Evolutionary conservation across 1,140 invertebrate genomes (phyloP), one percentile per base, ranked within the genome.

Genomic region (Bombus difficillimus): DNA sequence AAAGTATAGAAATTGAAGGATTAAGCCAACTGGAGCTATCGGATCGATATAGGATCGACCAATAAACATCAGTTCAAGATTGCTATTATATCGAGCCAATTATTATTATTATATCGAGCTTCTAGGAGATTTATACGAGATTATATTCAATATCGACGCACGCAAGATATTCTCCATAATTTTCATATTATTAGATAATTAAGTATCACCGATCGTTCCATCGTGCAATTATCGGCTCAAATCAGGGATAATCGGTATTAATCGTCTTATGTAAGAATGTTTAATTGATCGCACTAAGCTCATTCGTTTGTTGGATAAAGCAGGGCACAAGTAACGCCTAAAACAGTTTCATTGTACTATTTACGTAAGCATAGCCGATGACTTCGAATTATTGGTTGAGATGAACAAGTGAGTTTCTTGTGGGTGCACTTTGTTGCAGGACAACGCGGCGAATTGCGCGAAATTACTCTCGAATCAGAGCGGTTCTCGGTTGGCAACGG

Each of bases 261-360:
- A 34, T 47, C n/a, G 22, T 22, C 43, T 25, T 18, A 2, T 1
- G 0, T 10, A 80, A 85, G 80, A 80, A 80, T 22, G 10, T 22
- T 53, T 85, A 85, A 85, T 85, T 37, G 57, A 72, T 85, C 32
- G 25, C 22, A 13, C 4, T 18, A 37, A 25, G 12, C 22, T 25
- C 6, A 6, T 79, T 41, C 74, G 57, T 41, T 59, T 10, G 41
- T 32, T 25, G 25, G 8, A 71, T 85, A 62, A 85, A 47, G 18
- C 28, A 47, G 32, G 34, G 18, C 8, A 10, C n/a, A 18, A 25
- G n/a, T 28, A 43, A 68, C 39, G n/a, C 9, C 66, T 79, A 53
- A 81, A 43, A 72, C 25, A 32, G 83, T n/a, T 57, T 81, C 71
- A n/a, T 81, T 85, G 81, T 74, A 81, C 69, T 74, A 74, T 85